Percentiles rank a stretch among this genome's conserved stretches.
phyloP scores from a whole-genome alignment of 2,888 invertebrate species.

The Hirudinaria manillensis region DNA sequence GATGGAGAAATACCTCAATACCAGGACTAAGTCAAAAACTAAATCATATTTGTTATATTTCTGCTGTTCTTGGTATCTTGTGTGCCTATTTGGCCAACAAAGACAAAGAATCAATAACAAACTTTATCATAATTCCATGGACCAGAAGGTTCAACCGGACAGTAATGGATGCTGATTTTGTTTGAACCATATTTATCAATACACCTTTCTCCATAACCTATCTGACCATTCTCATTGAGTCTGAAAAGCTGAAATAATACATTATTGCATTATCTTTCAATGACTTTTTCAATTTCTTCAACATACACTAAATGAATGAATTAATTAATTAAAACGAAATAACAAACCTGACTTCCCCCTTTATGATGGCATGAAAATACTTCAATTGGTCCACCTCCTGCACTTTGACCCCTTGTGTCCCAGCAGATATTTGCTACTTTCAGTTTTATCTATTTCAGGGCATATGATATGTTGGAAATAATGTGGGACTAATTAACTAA shows the following conservation, averaged over 20 bases:
- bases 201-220: conserved; percentile 91
- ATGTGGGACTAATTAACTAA: too few species aligned
- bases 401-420: conserved; percentile 86
- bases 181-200: conserved; percentile 64
- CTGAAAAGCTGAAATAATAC: conserved; percentile 67
- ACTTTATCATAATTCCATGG: conserved; percentile 84
- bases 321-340: background rate
- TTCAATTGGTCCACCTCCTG: conserved; percentile 75
- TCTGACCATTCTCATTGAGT: conserved; percentile 84
- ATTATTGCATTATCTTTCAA: background rate
- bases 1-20: too few species aligned
- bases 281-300: background rate
- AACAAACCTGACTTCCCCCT: conserved; percentile 75
- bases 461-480: too few species aligned
- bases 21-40: too few species aligned
- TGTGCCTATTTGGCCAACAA: too few species aligned
- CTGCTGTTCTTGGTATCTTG: too few species aligned
- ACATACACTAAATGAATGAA: background rate
- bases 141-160: conserved; percentile 82
- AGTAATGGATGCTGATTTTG: conserved; percentile 72
- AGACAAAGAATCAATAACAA: background rate
- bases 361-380: conserved; percentile 85
- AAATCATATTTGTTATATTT: too few species aligned
- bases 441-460: conserved; percentile 44
- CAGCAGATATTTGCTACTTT: conserved; percentile 62